Conservation (phyloP, 2,888 invertebrate species). For the Palloptera scutellata region DNA sequence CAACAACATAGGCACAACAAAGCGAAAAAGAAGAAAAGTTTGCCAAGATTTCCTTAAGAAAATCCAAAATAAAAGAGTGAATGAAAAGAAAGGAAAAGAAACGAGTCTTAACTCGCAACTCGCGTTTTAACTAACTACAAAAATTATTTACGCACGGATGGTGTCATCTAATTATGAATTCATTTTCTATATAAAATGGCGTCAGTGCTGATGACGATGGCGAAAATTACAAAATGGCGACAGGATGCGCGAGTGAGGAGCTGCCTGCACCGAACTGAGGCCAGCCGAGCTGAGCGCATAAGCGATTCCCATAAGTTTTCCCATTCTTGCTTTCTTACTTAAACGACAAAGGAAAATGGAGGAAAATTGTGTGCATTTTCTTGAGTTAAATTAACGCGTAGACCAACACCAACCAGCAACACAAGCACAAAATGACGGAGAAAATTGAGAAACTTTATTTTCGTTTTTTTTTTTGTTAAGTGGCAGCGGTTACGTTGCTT, state of each 20-base stretch:
- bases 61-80: conserved; percentile 21
- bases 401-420: too few relatives aligned
- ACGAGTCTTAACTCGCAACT: conserved; percentile 30
- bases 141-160: conserved; percentile 65
- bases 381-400: too few relatives aligned
- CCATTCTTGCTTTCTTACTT: background rate
- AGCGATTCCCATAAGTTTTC: background rate
- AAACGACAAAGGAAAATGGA: background rate
- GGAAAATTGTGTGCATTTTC: too few relatives aligned
- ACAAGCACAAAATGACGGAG: too few relatives aligned
- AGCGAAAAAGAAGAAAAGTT: conserved; percentile 29
- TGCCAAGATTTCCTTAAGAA: conserved; percentile 30
- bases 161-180: conserved; percentile 65
- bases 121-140: conserved; percentile 39
- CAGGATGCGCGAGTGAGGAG: too few relatives aligned
- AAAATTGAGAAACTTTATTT: conserved; percentile 10
- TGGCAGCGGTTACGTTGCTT: conserved; percentile 24
- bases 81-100: conserved; percentile 10
- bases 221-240: conserved; percentile 21
- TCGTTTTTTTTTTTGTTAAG: conserved; percentile 12
- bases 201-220: conserved; percentile 22
- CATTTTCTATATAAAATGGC: conserved; percentile 48
- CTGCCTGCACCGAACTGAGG: too few relatives aligned
- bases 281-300: too few relatives aligned
- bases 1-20: conserved; percentile 1